These are phyloP conservation scores for Cepaea hortensis DNA, from an alignment of 2,888 invertebrate genomes.

Conservation along the genomic window DNA sequence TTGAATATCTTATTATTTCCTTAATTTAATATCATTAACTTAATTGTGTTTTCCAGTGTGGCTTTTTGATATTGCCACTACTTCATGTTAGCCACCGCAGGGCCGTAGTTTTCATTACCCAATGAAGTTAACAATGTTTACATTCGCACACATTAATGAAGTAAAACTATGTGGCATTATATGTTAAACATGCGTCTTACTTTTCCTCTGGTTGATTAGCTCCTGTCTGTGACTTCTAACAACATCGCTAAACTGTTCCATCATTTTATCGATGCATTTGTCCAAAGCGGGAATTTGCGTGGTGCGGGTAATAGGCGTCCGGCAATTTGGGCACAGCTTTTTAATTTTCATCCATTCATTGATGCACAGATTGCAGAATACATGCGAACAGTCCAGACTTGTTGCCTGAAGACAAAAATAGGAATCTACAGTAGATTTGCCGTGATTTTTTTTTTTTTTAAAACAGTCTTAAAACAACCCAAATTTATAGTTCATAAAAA, in stretches of 20 bases:
- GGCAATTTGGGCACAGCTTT: conserved; percentile 85
- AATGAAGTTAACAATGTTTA: too few species aligned
- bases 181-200: conserved; percentile 52
- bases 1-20: too few species aligned
- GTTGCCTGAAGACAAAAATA: conserved; percentile 77
- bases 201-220: conserved; percentile 78
- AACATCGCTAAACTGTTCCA: conserved; percentile 81
- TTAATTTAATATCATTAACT: too few species aligned
- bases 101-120: too few species aligned
- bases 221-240: conserved; percentile 80
- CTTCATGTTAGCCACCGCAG: too few species aligned
- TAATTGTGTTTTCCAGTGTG: too few species aligned
- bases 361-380: conserved; percentile 86
- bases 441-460: neutral
- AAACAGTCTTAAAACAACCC: neutral
- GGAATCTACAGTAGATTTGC: neutral
- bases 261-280: conserved; percentile 85
- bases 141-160: too few species aligned
- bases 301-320: conserved; percentile 71
- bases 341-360: conserved; percentile 83
- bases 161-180: too few species aligned
- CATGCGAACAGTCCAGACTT: conserved; percentile 86
- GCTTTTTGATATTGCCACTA: too few species aligned
- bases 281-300: conserved; percentile 80
- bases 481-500: too few species aligned